Conservation (phyloP, 2,888 invertebrate species). For the Oscheius sp. region DNA sequence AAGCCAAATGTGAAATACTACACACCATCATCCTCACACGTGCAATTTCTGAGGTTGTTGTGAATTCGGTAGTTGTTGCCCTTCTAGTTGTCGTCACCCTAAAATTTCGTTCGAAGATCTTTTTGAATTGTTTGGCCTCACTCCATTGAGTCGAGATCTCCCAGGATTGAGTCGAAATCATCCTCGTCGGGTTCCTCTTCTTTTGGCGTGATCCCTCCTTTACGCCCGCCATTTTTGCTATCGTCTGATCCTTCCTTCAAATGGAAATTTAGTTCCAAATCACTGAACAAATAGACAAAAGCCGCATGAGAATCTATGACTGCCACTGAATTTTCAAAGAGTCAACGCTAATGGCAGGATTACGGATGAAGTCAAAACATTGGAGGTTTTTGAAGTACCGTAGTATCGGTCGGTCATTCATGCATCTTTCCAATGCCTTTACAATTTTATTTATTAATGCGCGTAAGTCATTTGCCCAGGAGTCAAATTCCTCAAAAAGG, state of each 20-base stretch:
- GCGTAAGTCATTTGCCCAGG: no score
- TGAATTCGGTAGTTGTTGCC: constrained; percentile 29
- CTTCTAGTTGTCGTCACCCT: constrained; percentile 21
- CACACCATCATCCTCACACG: constrained; percentile 39
- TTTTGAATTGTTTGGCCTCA: constrained; percentile 11
- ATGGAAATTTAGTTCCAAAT: constrained; percentile 37
- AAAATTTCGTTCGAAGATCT: background rate
- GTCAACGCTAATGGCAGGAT: background rate
- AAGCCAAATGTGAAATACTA: constrained; percentile 11
- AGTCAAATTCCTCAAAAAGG: no score
- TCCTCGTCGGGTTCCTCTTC: constrained; percentile 38
- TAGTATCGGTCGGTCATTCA: no score
- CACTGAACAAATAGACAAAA: constrained; percentile 34
- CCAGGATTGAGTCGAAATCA: constrained; percentile 39
- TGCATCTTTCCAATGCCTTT: no score
- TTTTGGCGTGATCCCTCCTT: constrained; percentile 21
- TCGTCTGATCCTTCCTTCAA: constrained; percentile 38
- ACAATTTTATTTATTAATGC: no score
- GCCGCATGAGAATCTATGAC: constrained; percentile 18
- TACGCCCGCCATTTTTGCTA: constrained; percentile 28
- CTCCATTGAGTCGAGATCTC: constrained; percentile 41
- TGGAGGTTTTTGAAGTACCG: no score
- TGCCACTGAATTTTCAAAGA: constrained; percentile 4
- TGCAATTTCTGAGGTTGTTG: constrained; percentile 36
- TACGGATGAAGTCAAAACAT: no score